Evolutionary conservation across 2,888 invertebrate species (phyloP).

Genomic region (Laothoe populi): DNA sequence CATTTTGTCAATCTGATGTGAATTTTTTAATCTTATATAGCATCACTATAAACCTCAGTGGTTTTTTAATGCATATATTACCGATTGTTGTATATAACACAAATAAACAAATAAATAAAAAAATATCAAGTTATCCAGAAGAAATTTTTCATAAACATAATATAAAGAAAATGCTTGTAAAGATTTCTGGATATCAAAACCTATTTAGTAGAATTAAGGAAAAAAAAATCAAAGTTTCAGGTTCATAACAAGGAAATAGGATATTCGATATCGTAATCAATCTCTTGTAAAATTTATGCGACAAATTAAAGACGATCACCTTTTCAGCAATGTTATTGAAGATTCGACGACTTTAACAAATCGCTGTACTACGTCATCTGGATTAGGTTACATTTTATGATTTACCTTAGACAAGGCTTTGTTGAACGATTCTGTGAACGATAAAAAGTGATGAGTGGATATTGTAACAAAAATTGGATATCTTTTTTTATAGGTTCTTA

Average conservation of each 20-base stretch:
- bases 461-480: conserved; percentile 19
- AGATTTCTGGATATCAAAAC: too few species aligned
- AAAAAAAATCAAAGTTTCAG: too few species aligned
- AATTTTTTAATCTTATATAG: too few species aligned
- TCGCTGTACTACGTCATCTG: conserved; percentile 24
- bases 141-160: too few species aligned
- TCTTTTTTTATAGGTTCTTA: conserved; percentile 2
- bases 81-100: too few species aligned
- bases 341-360: conserved; percentile 33
- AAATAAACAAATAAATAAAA: too few species aligned
- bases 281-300: not conserved
- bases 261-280: not conserved
- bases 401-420: not conserved
- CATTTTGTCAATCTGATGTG: too few species aligned
- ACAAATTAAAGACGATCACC: conserved; percentile 2
- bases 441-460: conserved; percentile 21
- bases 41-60: too few species aligned
- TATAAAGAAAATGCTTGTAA: too few species aligned
- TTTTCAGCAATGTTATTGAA: conserved; percentile 27
- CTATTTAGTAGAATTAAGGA: too few species aligned
- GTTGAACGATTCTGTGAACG: not conserved
- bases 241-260: not conserved
- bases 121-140: too few species aligned
- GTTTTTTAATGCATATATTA: too few species aligned
- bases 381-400: not conserved